These are phyloP conservation scores for Boloria selene DNA, from an alignment of 2,888 invertebrate genomes.

Conservation along the genomic window DNA sequence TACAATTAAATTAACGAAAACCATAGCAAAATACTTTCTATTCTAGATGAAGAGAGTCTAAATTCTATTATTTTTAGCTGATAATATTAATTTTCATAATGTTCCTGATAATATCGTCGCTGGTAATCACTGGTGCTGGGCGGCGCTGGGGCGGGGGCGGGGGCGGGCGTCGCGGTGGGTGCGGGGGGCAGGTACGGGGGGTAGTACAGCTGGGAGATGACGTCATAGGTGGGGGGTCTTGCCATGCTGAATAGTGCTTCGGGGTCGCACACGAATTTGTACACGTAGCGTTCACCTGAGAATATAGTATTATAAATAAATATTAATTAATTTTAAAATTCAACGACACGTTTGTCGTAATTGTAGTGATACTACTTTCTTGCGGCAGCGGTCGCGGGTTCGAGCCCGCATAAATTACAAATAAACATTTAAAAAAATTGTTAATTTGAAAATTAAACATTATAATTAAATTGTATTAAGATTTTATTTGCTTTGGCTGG, in stretches of 20 bases:
- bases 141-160: conserved; percentile 12
- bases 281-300: conserved; percentile 95
- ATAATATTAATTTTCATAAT: conserved; percentile 47
- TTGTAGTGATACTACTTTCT: too few relatives aligned
- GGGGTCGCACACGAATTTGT: conserved; percentile 98
- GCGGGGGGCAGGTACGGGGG: conserved; percentile 55
- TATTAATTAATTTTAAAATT: background rate
- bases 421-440: too few relatives aligned
- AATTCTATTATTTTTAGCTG: conserved; percentile 15
- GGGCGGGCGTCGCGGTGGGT: conserved; percentile 13
- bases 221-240: conserved; percentile 64
- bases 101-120: conserved; percentile 53
- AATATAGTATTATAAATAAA: background rate
- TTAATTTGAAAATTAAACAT: too few relatives aligned
- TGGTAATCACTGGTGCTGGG: conserved; percentile 45
- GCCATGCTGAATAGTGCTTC: conserved; percentile 94
- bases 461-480: too few relatives aligned
- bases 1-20: too few relatives aligned
- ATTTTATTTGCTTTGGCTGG: too few relatives aligned
- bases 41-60: background rate
- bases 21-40: conserved; percentile 2
- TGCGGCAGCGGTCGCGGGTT: too few relatives aligned
- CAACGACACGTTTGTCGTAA: too few relatives aligned
- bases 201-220: conserved; percentile 62
- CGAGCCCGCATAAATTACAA: too few relatives aligned